These are phyloP conservation scores for Choristoneura fumiferana DNA, from an alignment of 1,140 invertebrate genomes.

Conservation along the genomic window DNA sequence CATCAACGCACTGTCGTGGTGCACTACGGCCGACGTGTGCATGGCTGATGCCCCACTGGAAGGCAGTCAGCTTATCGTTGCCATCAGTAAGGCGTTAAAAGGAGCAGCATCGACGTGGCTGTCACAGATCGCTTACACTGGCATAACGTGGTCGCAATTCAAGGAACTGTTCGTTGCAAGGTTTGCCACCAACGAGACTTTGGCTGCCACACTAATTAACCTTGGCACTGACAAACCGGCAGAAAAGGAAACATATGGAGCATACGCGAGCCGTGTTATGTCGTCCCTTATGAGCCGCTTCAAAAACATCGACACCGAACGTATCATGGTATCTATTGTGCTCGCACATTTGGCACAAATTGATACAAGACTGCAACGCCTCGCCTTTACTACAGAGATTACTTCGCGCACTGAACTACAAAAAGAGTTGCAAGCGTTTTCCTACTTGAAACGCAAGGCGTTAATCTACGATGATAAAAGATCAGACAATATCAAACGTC, in stretches of 20 bases:
- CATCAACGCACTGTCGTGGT: background rate
- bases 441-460: too few relatives aligned
- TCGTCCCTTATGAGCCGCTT: slow-evolving; percentile 14
- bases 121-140: slow-evolving; percentile 43
- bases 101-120: slow-evolving; percentile 41
- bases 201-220: slow-evolving; percentile 35
- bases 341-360: slow-evolving; percentile 21
- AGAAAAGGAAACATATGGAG: slow-evolving; percentile 28
- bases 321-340: slow-evolving; percentile 16
- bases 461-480: too few relatives aligned
- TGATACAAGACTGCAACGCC: slow-evolving; percentile 10
- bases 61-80: background rate
- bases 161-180: slow-evolving; percentile 37
- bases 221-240: slow-evolving; percentile 25
- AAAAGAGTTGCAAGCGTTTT: too few relatives aligned
- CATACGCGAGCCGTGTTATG: slow-evolving; percentile 13
- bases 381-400: slow-evolving; percentile 19
- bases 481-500: too few relatives aligned
- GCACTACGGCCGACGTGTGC: background rate
- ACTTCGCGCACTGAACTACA: background rate
- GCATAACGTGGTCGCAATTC: slow-evolving; percentile 43
- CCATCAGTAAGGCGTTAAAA: slow-evolving; percentile 29
- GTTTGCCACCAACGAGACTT: slow-evolving; percentile 40
- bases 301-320: slow-evolving; percentile 8
- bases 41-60: background rate